Base-by-base conservation (phyloP, 2,888 invertebrate genomes). In the Amphipoea oculea region DNA sequence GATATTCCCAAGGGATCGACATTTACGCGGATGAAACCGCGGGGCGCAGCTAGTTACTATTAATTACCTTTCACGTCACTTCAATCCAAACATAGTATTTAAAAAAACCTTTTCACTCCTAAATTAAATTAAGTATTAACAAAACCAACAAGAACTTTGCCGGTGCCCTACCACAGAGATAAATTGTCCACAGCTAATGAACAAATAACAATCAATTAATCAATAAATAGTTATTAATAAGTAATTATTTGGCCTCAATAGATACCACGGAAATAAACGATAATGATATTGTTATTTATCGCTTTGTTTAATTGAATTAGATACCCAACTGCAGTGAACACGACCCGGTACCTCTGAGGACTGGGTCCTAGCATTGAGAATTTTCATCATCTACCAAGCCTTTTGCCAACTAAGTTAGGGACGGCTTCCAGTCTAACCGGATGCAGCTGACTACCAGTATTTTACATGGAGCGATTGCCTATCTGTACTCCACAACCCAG, bases 231-330 rank as follows among this genome's bases (percentile, higher is more conserved):
- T 11, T 11, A 45, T 11, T 11, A 45, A 45, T 11, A 45, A 45
- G 45, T 45, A 45, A 45, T 45, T 45, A 78, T 76, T 72, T 80
- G 81, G 23, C 88, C 88, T 70, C 51, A 78, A 86, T 87, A 86
- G 88, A 88, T 88, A 87, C n/a, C 36, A 62, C 14, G 29, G 51
- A 48, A 73, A 60, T 71, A 66, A 20, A 67, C 29, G 63, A 73
- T 83, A 66, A 20, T n/a, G 1, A 17, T 48, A n/a, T 63, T n/a
- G 36, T 72, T 6, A 78, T 72, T 83, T 51, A 81, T 78, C 48
- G 62, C 7, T 14, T 29, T 54, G 12, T 66, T 62, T 67, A 48
- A 77, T 82, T 82, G 23, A 82, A 71, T 76, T 14, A 45, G 66
- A 82, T 54, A 82, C 11, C n/a, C 20, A 73, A 23, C n/a, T 48